These are phyloP conservation scores for Patella vulgata DNA, from an alignment of 1,140 invertebrate genomes.

Conservation along the genomic window DNA sequence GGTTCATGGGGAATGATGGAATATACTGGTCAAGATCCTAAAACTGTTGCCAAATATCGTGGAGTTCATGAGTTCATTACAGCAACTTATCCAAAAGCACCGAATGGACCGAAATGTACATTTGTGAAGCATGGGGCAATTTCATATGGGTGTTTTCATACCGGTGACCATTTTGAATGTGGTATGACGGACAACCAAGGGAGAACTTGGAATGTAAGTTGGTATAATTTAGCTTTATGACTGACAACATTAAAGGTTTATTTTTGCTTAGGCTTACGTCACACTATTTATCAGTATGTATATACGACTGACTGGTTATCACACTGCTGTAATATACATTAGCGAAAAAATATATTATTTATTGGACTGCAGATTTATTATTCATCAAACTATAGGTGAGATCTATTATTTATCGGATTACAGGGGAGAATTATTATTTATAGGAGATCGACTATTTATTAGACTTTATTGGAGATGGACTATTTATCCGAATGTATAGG, in stretches of 20 bases:
- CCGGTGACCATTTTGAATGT: constrained; percentile 8
- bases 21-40: constrained; percentile 42
- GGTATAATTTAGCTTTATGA: no score
- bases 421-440: no score
- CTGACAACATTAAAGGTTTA: no score
- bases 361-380: not conserved
- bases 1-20: constrained; percentile 49
- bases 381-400: no score
- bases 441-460: no score
- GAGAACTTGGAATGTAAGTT: constrained; percentile 32
- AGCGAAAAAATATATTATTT: not conserved
- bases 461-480: no score
- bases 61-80: constrained; percentile 41
- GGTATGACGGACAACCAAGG: constrained; percentile 21
- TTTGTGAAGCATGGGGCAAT: constrained; percentile 19
- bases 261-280: no score
- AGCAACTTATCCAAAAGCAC: constrained; percentile 17
- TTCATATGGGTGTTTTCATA: constrained; percentile 27
- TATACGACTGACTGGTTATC: not conserved
- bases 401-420: no score
- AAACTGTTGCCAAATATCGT: constrained; percentile 39
- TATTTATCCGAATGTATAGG: no score
- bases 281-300: not conserved
- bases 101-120: constrained; percentile 28
- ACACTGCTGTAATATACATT: not conserved